phyloP scores from a whole-genome alignment of 2,113 vertebrate genomes.

The Tragelaphus scriptus region DNA sequence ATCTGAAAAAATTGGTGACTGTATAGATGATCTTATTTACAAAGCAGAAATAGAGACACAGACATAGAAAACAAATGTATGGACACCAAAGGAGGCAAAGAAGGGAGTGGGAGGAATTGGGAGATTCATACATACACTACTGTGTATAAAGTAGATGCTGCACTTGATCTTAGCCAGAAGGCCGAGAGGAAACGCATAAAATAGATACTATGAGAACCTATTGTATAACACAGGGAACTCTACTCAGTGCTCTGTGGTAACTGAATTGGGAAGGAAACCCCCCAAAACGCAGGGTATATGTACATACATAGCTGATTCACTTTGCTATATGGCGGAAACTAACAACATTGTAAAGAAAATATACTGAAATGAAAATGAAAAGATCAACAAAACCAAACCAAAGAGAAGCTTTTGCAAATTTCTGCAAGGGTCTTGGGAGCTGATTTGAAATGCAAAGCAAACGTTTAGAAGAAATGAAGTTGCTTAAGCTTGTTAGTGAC shows the following conservation, averaged over 20 bases:
- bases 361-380: not conserved
- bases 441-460: not conserved
- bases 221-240: not conserved
- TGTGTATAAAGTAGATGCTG: not conserved
- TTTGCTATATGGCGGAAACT: not conserved
- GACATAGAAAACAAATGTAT: not conserved
- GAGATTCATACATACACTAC: not conserved
- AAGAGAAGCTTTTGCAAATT: not conserved
- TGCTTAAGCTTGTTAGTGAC: not conserved
- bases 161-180: not conserved
- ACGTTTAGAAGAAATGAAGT: conserved; percentile 3
- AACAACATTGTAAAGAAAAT: not conserved
- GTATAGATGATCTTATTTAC: not conserved
- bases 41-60: not conserved
- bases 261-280: not conserved
- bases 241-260: not conserved
- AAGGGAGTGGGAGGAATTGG: not conserved
- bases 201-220: not conserved
- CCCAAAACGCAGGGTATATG: fast-evolving
- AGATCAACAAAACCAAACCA: not conserved
- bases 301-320: not conserved
- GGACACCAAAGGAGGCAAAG: not conserved
- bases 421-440: not conserved
- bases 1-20: not conserved
- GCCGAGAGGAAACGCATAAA: not conserved